A percentile compares a stretch with the other conserved stretches of the same genome.
Evolutionary conservation across 2,113 vertebrate genomes (phyloP).

Genomic region (Pedetes capensis): DNA sequence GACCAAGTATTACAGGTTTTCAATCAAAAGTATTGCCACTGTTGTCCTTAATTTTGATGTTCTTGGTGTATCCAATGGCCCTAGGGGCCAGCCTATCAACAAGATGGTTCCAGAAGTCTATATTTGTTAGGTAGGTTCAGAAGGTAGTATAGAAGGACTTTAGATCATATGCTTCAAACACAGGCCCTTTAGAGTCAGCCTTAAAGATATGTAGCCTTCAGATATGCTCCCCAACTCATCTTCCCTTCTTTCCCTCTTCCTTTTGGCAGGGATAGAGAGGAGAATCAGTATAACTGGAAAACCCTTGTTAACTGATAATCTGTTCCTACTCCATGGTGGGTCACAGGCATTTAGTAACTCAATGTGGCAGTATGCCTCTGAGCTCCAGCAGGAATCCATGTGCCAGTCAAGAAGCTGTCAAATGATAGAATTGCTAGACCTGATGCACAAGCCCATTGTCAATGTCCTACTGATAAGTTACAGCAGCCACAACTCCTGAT

Average conservation of each 20-base stretch:
- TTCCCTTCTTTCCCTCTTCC: neutral
- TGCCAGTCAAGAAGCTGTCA: neutral
- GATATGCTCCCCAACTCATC: neutral
- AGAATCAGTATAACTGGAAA: neutral
- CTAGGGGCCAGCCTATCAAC: too few relatives aligned
- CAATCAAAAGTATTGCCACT: too few relatives aligned
- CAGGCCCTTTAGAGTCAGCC: neutral
- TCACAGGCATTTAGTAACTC: neutral
- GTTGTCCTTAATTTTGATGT: too few relatives aligned
- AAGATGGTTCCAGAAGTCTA: too few relatives aligned
- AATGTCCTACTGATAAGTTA: neutral
- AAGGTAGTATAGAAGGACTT: neutral
- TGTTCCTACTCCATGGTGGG: neutral
- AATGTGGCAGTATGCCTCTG: neutral
- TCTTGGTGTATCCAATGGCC: too few relatives aligned
- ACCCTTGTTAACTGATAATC: neutral
- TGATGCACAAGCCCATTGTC: neutral
- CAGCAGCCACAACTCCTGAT: neutral
- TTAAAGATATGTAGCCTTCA: neutral
- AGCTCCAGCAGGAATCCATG: neutral
- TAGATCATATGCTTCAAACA: neutral
- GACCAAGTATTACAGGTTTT: too few relatives aligned
- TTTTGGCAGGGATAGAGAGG: neutral
- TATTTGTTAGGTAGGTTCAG: neutral
- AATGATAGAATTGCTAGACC: neutral